phyloP scores from a whole-genome alignment of 2,113 vertebrate species.

The Gallinago jamesoni region DNA sequence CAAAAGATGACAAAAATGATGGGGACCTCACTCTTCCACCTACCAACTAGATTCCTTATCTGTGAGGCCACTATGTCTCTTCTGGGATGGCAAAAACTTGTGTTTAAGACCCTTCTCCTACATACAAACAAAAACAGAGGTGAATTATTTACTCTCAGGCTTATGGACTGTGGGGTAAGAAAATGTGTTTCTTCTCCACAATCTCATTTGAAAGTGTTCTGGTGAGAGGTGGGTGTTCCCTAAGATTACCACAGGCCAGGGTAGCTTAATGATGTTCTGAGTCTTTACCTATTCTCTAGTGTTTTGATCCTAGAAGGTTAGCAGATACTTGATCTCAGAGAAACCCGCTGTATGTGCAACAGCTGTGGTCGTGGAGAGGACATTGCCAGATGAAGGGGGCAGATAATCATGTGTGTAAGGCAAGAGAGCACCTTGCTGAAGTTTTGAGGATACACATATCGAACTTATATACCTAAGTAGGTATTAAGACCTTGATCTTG shows the following conservation, averaged over 20 bases:
- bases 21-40: background rate
- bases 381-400: background rate
- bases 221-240: background rate
- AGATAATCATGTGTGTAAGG: background rate
- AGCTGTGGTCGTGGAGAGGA: background rate
- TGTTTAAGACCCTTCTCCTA: background rate
- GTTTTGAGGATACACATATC: background rate
- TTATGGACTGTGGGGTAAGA: background rate
- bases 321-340: background rate
- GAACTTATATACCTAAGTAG: background rate
- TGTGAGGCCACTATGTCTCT: background rate
- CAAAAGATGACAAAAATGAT: background rate
- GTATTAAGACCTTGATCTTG: background rate
- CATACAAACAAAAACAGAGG: background rate
- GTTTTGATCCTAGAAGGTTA: background rate
- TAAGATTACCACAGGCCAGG: background rate
- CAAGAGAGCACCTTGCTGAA: background rate
- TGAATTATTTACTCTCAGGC: background rate
- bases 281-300: background rate
- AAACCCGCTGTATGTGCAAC: background rate
- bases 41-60: background rate
- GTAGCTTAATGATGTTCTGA: background rate
- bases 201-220: background rate
- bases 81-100: background rate
- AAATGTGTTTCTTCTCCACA: background rate